Base-by-base conservation (phyloP, 2,797 vertebrate species). In the Aldrovandia affinis region DNA sequence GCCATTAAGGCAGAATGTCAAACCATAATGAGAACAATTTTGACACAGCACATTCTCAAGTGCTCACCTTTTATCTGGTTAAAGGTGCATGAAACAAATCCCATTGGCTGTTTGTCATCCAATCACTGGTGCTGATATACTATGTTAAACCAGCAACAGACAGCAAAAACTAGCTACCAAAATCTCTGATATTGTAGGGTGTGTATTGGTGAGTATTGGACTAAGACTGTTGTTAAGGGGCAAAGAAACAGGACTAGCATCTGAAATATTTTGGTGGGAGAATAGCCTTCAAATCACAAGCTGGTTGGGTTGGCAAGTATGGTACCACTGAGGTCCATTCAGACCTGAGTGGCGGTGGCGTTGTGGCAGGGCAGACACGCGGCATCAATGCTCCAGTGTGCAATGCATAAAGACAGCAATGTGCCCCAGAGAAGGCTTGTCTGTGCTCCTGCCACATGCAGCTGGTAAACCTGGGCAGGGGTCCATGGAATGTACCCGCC, bases 301-400 rank as follows among this genome's bases (percentile, higher is more conserved):
- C 70, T 47, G 70, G 57, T 50, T 59, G 2, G 83, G 44, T 52
- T 10, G 30, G 68, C 28, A 65, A 83, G 83, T 47, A 33, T 81
- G 7, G 8, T 25, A 28, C 75, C 44, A 73, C 81, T 47, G 87
- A 85, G 83, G 82, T 83, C 86, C 83, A 65, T 33, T 85, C 59
- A 84, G 89, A 89, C 87, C 87, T 88, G 86, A 85, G 85, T 77
- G 89, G 84, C 78, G 86, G 83, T 84, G 85, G 78, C 81, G 89
- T 80, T 86, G 87, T 63, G 82, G 86, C 73, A 47, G 78, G 54
- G n/a, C 50, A 91, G 89, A 78, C 83, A 86, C 18, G 36, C 70
- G 30, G 83, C 83, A 89, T 95, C 93, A 95, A 95, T 95, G 92
- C 82, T 85, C 91, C 88, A 94, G 92, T 95, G 94, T 95, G 87